A percentile compares a stretch with the other conserved stretches of the same genome.
These are phyloP conservation scores for Orycteropus afer DNA, from an alignment of 2,113 vertebrate species.

Conservation along the genomic window DNA sequence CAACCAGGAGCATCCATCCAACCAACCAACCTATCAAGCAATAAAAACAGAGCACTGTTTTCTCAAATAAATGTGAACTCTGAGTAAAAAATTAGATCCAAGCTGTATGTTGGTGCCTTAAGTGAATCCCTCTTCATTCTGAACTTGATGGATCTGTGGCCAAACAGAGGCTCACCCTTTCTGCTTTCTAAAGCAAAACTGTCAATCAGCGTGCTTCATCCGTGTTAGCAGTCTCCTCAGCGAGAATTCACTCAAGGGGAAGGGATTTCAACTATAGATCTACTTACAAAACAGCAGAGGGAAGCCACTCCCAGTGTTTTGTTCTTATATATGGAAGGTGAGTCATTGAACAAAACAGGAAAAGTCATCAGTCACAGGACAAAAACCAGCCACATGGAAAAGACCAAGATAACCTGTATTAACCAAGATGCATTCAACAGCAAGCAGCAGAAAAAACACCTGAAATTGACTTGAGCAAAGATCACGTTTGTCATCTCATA, in stretches of 20 bases:
- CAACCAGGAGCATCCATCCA: not conserved
- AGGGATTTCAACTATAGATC: not conserved
- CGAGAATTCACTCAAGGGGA: not conserved
- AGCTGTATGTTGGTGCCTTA: not conserved
- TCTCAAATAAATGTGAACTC: not conserved
- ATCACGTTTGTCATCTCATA: not conserved
- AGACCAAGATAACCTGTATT: not conserved
- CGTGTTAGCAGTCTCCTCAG: not conserved
- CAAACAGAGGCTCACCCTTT: not conserved
- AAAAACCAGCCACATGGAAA: conserved; percentile 12
- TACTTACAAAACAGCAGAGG: not conserved
- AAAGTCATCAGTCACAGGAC: not conserved
- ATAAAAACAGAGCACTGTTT: not conserved
- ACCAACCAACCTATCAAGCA: not conserved
- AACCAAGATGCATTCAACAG: not conserved
- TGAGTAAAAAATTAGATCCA: not conserved
- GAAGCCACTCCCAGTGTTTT: not conserved
- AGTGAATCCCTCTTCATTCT: not conserved
- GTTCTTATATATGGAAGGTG: not conserved
- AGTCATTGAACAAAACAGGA: not conserved
- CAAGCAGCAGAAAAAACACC: conserved; percentile 23
- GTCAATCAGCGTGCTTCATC: not conserved
- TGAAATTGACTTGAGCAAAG: conserved; percentile 12
- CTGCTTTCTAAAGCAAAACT: not conserved
- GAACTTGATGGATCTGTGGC: not conserved